Percentiles rank a stretch among this genome's conserved stretches.
Conservation (phyloP, 2,888 invertebrate species). For the Sarcophaga carnaria region DNA sequence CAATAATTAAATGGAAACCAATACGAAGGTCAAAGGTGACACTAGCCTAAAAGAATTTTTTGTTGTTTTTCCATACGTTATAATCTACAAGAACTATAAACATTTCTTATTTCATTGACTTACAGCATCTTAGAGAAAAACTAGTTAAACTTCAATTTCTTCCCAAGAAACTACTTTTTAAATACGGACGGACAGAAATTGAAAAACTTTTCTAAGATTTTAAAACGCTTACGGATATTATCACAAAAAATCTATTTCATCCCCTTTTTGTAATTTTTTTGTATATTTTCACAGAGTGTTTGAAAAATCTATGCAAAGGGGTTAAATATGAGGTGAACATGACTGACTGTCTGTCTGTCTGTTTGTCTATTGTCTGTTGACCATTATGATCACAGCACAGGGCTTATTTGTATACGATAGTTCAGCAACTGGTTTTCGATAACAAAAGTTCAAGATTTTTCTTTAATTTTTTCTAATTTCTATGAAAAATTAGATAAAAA, state of each 20-base stretch:
- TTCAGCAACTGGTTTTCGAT: slow-evolving; percentile 51
- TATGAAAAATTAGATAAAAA: slow-evolving; percentile 45
- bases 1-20: neutral
- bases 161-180: slow-evolving; percentile 68
- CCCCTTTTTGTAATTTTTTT: neutral
- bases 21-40: neutral
- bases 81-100: neutral
- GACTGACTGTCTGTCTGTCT: no score
- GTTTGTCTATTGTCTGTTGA: slow-evolving; percentile 26
- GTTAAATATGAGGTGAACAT: slow-evolving; percentile 58
- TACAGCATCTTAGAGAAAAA: slow-evolving; percentile 42
- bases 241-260: neutral
- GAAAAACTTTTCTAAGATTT: neutral
- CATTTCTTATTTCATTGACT: neutral
- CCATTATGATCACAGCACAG: slow-evolving; percentile 34
- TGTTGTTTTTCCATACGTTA: neutral
- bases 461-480: slow-evolving; percentile 27
- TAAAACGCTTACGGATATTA: no score
- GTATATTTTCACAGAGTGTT: neutral
- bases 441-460: slow-evolving; percentile 60
- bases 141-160: slow-evolving; percentile 61
- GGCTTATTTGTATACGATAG: slow-evolving; percentile 43
- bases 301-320: neutral
- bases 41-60: neutral
- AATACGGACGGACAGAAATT: neutral